Base-by-base conservation (phyloP, 2,888 invertebrate species). In the Acronicta alni region DNA sequence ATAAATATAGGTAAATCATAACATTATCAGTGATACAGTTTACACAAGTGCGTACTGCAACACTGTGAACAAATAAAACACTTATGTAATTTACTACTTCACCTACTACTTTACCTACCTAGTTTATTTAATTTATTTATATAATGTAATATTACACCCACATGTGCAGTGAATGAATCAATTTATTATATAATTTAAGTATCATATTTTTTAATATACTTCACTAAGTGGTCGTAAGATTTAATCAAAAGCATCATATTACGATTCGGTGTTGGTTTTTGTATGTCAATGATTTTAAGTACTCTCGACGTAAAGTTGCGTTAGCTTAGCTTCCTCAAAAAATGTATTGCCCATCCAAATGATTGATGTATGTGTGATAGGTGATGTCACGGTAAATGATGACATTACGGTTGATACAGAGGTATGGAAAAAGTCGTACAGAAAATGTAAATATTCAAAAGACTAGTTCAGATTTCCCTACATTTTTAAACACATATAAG, bases 41-140 rank as follows among this genome's bases (percentile, higher is more conserved):
- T 44, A 39, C 2, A 51, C 42, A 55, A 55, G 17, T 62, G 63
- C 2, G 9, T 16, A 20, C 9, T 20, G 12, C 17, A 46, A 23
- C 37, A 2, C 16, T 49, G 38, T 49, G 38, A 10, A 49, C 15
- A 49, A 66, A 45, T 42, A 49, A 20, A 60, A 30, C n/a, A 12
- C n/a, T 42, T 66, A 55, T 15, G 55, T 12, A 69, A 62, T 35
- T n/a, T n/a, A n/a, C n/a, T n/a, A n/a, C n/a, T n/a, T n/a, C n/a
- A n/a, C n/a, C n/a, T n/a, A n/a, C n/a, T n/a, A n/a, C 1, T 10
- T 35, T 39, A 56, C 35, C 35, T 35, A 58, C 23, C 59, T 44
- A 59, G 44, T 66, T 66, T 54, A 58, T 71, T 49, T 53, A 64
- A 57, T 51, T 59, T 58, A 65, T 71, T 66, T 58, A 65, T 71